Evolutionary conservation across 1,140 invertebrate species (phyloP).

Genomic region (Ips typographus): DNA sequence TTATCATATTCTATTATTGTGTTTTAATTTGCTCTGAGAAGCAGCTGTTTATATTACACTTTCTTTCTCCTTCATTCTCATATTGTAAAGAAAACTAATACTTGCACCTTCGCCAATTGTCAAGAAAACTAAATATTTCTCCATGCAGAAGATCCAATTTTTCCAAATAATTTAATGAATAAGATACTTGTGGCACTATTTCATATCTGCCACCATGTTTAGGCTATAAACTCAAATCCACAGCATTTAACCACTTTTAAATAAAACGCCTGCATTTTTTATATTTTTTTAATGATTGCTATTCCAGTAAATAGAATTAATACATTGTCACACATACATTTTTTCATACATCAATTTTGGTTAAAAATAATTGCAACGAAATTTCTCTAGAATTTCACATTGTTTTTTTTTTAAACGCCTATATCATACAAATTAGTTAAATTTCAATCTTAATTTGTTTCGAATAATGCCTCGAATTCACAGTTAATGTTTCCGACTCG

Average conservation of each 20-base stretch:
- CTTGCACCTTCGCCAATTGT: too few species aligned
- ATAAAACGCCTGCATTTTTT: constrained; percentile 14
- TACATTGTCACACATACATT: constrained; percentile 50
- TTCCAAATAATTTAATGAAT: too few species aligned
- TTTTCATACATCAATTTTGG: constrained; percentile 49
- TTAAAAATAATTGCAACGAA: constrained; percentile 47
- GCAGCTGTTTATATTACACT: too few species aligned
- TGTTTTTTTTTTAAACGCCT: constrained; percentile 42
- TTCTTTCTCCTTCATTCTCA: too few species aligned
- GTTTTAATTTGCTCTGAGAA: too few species aligned
- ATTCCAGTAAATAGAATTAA: constrained; percentile 51
- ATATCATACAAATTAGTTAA: constrained; percentile 47
- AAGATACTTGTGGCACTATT: too few species aligned
- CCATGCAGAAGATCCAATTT: too few species aligned
- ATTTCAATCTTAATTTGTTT: constrained; percentile 25
- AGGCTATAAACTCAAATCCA: constrained; percentile 36
- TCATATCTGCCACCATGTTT: too few species aligned
- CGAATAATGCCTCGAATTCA: constrained; percentile 46
- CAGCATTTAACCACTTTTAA: constrained; percentile 52
- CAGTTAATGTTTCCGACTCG: constrained; percentile 40
- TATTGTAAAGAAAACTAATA: too few species aligned
- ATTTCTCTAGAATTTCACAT: constrained; percentile 39
- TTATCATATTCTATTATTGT: too few species aligned
- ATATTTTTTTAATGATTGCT: constrained; percentile 47
- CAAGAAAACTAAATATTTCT: too few species aligned